phyloP scores from a whole-genome alignment of 2,113 vertebrate genomes.

The Bubo scandiacus region DNA sequence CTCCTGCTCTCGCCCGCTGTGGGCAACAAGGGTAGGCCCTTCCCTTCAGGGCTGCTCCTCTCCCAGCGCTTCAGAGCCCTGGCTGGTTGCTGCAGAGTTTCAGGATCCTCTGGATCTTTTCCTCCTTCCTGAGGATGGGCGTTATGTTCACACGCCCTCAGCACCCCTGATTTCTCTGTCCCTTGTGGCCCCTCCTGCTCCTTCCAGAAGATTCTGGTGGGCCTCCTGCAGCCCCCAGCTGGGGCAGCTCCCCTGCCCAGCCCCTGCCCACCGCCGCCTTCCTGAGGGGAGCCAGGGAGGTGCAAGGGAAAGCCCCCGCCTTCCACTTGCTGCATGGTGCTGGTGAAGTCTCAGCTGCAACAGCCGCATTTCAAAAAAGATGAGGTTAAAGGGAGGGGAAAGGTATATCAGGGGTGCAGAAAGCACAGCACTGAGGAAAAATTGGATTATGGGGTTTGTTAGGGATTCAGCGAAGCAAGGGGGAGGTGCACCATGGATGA shows the following conservation, averaged over 20 bases:
- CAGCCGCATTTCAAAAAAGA: not conserved
- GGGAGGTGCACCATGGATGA: not conserved
- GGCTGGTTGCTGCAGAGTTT: not conserved
- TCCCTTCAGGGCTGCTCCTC: not conserved
- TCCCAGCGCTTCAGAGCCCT: not conserved
- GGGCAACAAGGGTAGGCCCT: not conserved
- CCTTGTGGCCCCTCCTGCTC: not conserved
- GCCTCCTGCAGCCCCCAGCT: not conserved
- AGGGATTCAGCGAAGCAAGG: not conserved
- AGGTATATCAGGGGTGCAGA: rapidly evolving
- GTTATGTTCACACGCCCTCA: not conserved
- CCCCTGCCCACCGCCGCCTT: not conserved
- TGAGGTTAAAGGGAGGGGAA: not conserved
- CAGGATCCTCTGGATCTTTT: not conserved
- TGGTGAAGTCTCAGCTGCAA: not conserved
- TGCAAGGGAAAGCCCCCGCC: not conserved
- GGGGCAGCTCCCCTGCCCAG: not conserved
- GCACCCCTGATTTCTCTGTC: not conserved
- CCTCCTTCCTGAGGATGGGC: not conserved
- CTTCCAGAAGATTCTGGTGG: not conserved
- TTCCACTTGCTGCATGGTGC: not conserved
- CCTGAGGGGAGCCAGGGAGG: no score
- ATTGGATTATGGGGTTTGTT: not conserved
- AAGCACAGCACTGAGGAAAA: not conserved
- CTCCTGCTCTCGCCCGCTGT: rapidly evolving